Percentiles rank a stretch among this genome's conserved stretches.
phyloP scores from a whole-genome alignment of 2,888 invertebrate genomes.

The Oscheius myriophilus region DNA sequence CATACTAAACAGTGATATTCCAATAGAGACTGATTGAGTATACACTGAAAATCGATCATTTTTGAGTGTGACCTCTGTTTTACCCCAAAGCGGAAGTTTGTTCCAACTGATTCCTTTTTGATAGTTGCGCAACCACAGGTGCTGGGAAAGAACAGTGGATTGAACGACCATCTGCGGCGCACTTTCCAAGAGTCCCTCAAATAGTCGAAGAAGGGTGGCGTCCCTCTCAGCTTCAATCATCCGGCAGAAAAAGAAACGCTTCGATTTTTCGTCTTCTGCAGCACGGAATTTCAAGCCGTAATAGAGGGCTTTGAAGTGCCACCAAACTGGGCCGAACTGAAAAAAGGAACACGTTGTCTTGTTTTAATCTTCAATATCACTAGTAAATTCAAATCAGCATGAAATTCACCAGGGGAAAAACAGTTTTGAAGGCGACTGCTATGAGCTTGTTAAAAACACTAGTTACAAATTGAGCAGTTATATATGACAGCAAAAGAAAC shows the following conservation, averaged over 20 bases:
- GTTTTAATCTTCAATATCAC: no score
- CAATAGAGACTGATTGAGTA: conserved; percentile 48
- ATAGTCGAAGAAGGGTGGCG: conserved; percentile 51
- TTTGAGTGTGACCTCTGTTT: no score
- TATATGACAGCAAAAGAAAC: no score
- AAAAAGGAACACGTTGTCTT: no score
- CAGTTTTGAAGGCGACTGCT: no score
- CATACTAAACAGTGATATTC: conserved; percentile 52
- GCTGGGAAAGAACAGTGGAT: conserved; percentile 14
- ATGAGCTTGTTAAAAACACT: no score
- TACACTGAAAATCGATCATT: conserved; percentile 36
- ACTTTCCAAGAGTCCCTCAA: conserved; percentile 61
- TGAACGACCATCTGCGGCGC: conserved; percentile 62
- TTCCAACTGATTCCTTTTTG: not conserved
- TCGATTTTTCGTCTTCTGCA: conserved; percentile 24
- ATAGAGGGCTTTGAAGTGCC: conserved; percentile 51
- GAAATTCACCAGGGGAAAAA: no score
- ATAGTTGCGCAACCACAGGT: not conserved
- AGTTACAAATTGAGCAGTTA: no score
- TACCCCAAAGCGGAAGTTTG: conserved; percentile 19
- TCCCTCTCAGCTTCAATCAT: conserved; percentile 62
- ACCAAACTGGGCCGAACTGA: conserved; percentile 57
- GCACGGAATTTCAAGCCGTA: conserved; percentile 36
- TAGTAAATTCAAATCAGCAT: no score
- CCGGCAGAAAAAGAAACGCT: conserved; percentile 37